These are phyloP conservation scores for Diabrotica virgifera DNA, from an alignment of 1,140 invertebrate genomes.

Conservation along the genomic window DNA sequence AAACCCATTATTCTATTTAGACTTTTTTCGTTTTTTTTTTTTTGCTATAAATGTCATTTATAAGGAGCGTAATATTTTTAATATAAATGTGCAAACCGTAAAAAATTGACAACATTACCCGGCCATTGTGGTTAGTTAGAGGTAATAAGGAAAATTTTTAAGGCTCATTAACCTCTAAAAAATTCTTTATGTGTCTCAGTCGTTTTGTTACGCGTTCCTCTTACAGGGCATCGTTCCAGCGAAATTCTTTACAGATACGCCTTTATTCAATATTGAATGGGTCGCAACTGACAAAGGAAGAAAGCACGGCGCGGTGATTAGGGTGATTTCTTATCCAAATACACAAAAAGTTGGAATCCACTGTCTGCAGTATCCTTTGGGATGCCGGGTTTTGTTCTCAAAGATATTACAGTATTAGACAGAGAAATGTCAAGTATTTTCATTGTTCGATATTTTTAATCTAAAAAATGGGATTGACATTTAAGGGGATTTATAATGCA, in stretches of 20 bases:
- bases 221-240: slow-evolving; percentile 26
- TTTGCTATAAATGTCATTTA: too few species aligned
- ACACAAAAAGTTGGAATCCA: slow-evolving; percentile 19
- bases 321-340: slow-evolving; percentile 28
- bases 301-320: slow-evolving; percentile 25
- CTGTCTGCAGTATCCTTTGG: slow-evolving; percentile 12
- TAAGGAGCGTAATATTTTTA: too few species aligned
- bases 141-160: slow-evolving; percentile 29
- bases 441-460: slow-evolving; percentile 3
- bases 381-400: slow-evolving; percentile 9
- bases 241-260: slow-evolving; percentile 29
- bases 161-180: slow-evolving; percentile 31
- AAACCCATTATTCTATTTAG: too few species aligned
- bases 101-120: too few species aligned
- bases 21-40: too few species aligned
- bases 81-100: too few species aligned
- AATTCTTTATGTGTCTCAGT: slow-evolving; percentile 25
- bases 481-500: background rate
- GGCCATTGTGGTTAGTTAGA: slow-evolving; percentile 15
- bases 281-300: slow-evolving; percentile 23
- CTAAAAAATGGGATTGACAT: background rate
- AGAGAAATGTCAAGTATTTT: slow-evolving; percentile 5
- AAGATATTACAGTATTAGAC: slow-evolving; percentile 15
- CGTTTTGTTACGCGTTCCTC: slow-evolving; percentile 30
- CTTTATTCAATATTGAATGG: slow-evolving; percentile 32